Evolutionary conservation across 2,113 vertebrate species (phyloP).

Genomic region (Varanus komodoensis): DNA sequence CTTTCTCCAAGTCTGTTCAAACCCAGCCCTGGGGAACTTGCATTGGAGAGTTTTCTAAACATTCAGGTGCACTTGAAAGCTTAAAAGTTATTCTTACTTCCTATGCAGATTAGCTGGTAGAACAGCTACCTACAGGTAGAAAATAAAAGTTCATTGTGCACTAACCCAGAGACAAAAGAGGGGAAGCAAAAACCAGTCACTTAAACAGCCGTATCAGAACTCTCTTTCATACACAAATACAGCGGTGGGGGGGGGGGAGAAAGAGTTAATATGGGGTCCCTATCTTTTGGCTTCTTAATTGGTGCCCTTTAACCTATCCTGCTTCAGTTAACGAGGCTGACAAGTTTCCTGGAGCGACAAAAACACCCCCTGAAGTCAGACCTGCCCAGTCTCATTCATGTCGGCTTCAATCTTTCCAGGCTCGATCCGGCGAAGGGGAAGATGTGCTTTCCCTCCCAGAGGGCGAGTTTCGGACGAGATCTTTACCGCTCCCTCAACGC

Average conservation of each 20-base stretch:
- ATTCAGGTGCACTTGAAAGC: slow-evolving; percentile 91
- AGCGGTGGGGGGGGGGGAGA: background rate
- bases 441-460: background rate
- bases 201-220: background rate
- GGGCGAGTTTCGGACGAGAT: slow-evolving; percentile 12
- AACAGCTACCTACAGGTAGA: slow-evolving; percentile 76
- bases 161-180: slow-evolving; percentile 28
- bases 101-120: slow-evolving; percentile 83
- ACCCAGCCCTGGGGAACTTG: slow-evolving; percentile 83
- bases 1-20: slow-evolving; percentile 85
- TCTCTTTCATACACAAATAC: background rate
- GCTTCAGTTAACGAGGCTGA: slow-evolving; percentile 29
- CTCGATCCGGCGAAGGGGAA: slow-evolving; percentile 19
- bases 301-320: slow-evolving; percentile 40
- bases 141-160: slow-evolving; percentile 81
- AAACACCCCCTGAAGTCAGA: slow-evolving; percentile 33
- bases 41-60: slow-evolving; percentile 88
- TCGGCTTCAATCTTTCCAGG: slow-evolving; percentile 22
- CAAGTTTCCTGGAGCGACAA: slow-evolving; percentile 38
- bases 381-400: slow-evolving; percentile 57
- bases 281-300: slow-evolving; percentile 19
- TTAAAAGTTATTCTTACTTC: slow-evolving; percentile 90
- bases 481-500: slow-evolving; percentile 19
- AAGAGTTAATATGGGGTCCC: slow-evolving; percentile 14
- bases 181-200: slow-evolving; percentile 49